Conservation (phyloP, 2,797 vertebrate genomes). For the Smutsia gigantea region DNA sequence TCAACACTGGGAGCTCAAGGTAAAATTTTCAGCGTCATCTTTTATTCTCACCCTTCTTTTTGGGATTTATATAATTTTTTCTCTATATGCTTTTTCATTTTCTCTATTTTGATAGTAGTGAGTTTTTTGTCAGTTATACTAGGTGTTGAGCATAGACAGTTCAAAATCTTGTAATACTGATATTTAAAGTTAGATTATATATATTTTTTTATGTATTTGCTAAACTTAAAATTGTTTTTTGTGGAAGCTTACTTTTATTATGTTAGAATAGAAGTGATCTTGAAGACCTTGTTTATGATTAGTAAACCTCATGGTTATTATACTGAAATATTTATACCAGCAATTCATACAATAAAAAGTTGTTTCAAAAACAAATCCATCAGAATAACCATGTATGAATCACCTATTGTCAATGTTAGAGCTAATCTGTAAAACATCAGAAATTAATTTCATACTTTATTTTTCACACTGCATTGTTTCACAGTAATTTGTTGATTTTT, state of each 20-base stretch:
- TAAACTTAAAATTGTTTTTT: not conserved
- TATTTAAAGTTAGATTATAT: not conserved
- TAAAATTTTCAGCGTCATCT: slow-evolving; percentile 71
- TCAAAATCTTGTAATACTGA: not conserved
- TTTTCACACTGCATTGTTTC: not conserved
- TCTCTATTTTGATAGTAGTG: not conserved
- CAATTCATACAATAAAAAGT: not conserved
- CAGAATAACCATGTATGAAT: not conserved
- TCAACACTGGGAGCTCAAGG: slow-evolving; percentile 99
- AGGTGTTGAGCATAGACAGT: not conserved
- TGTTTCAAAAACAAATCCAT: not conserved
- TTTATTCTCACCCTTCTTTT: not conserved
- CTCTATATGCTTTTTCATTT: not conserved
- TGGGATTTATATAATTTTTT: not conserved
- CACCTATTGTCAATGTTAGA: not conserved
- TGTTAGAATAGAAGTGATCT: not conserved
- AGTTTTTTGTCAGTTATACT: not conserved
- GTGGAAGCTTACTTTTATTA: not conserved
- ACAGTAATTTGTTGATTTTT: not conserved
- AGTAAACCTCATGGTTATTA: not conserved
- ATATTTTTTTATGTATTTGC: not conserved
- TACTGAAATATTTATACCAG: not conserved
- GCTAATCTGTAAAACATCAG: not conserved
- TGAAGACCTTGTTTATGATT: not conserved
- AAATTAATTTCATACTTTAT: not conserved